Evolutionary conservation across 2,888 invertebrate species (phyloP).

Genomic region (Ganaspis brasiliensis): DNA sequence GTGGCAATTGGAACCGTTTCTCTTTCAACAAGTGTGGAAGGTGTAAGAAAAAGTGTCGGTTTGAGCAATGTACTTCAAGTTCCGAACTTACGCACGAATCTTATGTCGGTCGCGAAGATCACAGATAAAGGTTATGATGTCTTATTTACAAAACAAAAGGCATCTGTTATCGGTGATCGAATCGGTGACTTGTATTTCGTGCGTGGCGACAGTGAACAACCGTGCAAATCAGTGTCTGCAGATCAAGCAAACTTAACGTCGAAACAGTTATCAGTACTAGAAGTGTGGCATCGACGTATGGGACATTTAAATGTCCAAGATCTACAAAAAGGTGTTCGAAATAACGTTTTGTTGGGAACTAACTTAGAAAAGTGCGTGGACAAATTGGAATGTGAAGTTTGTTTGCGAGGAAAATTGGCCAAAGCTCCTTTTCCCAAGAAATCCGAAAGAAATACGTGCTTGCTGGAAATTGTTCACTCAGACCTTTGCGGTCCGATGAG

Average conservation of each 20-base stretch:
- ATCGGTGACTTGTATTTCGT: no score
- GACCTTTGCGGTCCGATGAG: background rate
- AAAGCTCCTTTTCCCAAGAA: background rate
- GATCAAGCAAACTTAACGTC: no score
- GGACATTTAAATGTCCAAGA: no score
- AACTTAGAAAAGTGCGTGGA: background rate
- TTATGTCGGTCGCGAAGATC: no score
- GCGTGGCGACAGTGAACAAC: no score
- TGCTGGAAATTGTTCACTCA: background rate
- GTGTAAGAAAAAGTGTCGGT: background rate
- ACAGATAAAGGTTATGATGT: no score
- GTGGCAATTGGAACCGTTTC: background rate
- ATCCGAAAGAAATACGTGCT: no score
- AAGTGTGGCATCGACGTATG: no score
- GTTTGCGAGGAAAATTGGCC: background rate
- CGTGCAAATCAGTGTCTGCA: no score
- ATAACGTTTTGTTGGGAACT: background rate
- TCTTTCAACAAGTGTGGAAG: background rate
- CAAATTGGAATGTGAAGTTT: background rate
- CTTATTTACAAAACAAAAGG: no score
- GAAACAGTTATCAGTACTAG: no score
- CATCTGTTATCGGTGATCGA: no score
- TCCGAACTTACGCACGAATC: background rate
- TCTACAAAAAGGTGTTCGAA: background rate
- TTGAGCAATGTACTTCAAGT: conserved; percentile 4